A percentile compares a stretch with the other conserved stretches of the same genome.
These are phyloP conservation scores for Scaptomyza graminum DNA, from an alignment of 1,140 invertebrate genomes.

Conservation along the genomic window DNA sequence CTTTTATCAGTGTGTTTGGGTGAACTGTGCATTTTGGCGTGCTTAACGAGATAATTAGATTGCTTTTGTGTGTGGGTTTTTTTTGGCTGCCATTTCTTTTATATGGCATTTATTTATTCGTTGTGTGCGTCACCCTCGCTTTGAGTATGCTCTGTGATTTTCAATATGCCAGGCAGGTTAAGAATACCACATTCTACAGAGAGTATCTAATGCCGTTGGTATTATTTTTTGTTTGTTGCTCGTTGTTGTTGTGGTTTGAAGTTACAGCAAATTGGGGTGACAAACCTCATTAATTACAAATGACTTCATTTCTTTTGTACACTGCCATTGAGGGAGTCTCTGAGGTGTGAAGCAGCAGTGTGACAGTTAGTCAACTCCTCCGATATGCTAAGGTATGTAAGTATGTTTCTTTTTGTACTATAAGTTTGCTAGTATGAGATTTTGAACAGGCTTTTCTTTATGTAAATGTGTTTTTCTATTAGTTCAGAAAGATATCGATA, in stretches of 20 bases:
- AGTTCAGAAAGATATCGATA: too few species aligned
- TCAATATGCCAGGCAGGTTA: conserved; percentile 71
- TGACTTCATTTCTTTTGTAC: conserved; percentile 79
- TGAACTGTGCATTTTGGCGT: conserved; percentile 50
- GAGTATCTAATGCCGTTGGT: conserved; percentile 13
- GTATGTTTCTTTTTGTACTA: too few species aligned
- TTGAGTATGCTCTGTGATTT: conserved; percentile 58
- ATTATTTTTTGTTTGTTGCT: conserved; percentile 19
- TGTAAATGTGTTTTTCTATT: too few species aligned
- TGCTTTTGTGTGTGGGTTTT: conserved; percentile 63
- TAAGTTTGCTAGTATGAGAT: not conserved
- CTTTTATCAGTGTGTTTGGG: not conserved
- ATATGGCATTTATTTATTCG: conserved; percentile 29
- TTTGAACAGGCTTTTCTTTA: too few species aligned
- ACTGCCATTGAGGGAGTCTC: conserved; percentile 46
- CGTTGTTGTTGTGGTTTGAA: conserved; percentile 53
- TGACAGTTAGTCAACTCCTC: conserved; percentile 34
- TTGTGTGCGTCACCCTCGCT: conserved; percentile 43
- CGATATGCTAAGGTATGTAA: not conserved
- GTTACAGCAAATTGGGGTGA: conserved; percentile 79
- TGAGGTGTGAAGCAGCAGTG: conserved; percentile 51
- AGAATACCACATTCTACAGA: conserved; percentile 12
- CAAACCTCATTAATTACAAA: conserved; percentile 83
- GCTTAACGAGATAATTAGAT: conserved; percentile 82
- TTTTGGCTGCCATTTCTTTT: conserved; percentile 34